Percentiles rank a stretch among this genome's conserved stretches.
Evolutionary conservation across 2,888 invertebrate genomes (phyloP).

Genomic region (Ochlodes sylvanus): DNA sequence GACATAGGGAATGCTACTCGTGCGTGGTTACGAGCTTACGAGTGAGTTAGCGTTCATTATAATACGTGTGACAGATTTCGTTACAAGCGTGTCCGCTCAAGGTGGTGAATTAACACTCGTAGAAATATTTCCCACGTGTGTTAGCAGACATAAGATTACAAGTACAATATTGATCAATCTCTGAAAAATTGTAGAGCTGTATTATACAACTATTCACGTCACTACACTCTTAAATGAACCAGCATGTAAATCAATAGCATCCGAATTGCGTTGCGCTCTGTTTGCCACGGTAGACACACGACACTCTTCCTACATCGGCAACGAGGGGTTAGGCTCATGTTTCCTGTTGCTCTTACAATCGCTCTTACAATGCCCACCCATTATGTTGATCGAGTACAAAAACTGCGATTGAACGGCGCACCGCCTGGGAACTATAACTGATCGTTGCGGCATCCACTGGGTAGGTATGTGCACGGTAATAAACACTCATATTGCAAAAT

Average conservation of each 20-base stretch:
- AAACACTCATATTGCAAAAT: slow-evolving; percentile 39
- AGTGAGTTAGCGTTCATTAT: no score
- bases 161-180: no score
- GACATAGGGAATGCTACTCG: no score
- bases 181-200: neutral
- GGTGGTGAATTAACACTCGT: no score
- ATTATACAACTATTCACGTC: neutral
- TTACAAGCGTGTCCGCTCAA: no score
- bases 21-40: no score
- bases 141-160: no score
- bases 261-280: slow-evolving; percentile 79
- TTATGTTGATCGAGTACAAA: slow-evolving; percentile 69
- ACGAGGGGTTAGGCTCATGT: slow-evolving; percentile 87
- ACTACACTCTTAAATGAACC: slow-evolving; percentile 20
- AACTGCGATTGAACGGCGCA: slow-evolving; percentile 63
- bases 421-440: slow-evolving; percentile 64
- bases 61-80: no score
- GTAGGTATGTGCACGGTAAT: slow-evolving; percentile 1
- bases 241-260: slow-evolving; percentile 54
- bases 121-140: no score
- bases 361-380: slow-evolving; percentile 82
- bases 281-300: slow-evolving; percentile 85
- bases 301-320: slow-evolving; percentile 90
- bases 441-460: slow-evolving; percentile 52
- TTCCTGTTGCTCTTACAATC: slow-evolving; percentile 88